Base-by-base conservation (phyloP, 2,797 vertebrate genomes). In the Notamacropus eugenii region DNA sequence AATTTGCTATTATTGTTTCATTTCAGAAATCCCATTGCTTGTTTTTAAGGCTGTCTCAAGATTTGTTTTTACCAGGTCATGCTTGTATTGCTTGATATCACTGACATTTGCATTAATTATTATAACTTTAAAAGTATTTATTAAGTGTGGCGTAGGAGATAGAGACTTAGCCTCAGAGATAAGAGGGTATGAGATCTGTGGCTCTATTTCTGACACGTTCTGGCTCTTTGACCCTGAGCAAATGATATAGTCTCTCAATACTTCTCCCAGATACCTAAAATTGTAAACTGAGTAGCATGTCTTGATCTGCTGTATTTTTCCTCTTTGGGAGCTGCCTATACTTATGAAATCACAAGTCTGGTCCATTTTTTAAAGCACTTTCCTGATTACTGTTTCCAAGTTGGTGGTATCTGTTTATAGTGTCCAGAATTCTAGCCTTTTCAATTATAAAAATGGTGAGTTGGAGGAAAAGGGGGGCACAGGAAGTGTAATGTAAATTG, bases 41-140 rank as follows among this genome's bases (percentile, higher is more conserved):
- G 19, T 82, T 82, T 82, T 82, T 9, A 82, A 82, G 22, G n/a
- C 19, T 82, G 19, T 3, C n/a, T 46, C n/a, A 46, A 46, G 67
- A 24, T 13, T 82, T 82, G 46, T 82, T 74, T 74, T 62, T 40
- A 46, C 5, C n/a, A 82, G 40, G 22, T 46, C 93, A 13, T 50
- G 14, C 6, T 92, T 95, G 94, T 5, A 87, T 59, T 95, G 31
- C 54, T 95, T 54, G 52, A 0, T 40, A 92, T 95, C 92, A 4
- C 46, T 52, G 46, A 29, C 55, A 67, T 50, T 93, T 1, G 34
- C 31, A 95, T 52, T 50, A 16, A 55, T 96, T 46, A 74, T 74
- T 46, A 46, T 24, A 40, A 82, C 19, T 82, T 74, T 40, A 74
- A n/a, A n/a, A 74, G 34, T 74, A 74, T 62, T 58, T 28, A 62